A percentile compares a stretch with the other conserved stretches of the same genome.
Evolutionary conservation across 2,888 invertebrate species (phyloP).

Genomic region (Spilosoma lubricipeda): DNA sequence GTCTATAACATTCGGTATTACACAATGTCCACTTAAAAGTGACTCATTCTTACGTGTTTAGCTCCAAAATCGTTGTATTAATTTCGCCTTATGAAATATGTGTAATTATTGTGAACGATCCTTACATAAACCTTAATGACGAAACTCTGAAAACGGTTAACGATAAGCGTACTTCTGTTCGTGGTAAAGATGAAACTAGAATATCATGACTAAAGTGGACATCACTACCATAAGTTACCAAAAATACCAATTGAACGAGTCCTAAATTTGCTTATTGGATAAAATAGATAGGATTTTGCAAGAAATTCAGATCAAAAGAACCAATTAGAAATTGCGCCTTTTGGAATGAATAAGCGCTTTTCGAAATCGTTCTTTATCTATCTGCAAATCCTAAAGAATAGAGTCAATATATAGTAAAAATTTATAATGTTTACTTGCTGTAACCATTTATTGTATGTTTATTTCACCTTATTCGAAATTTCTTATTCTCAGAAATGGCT

Average conservation of each 20-base stretch:
- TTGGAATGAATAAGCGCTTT: too few species aligned
- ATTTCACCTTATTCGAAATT: not conserved
- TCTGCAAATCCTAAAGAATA: too few species aligned
- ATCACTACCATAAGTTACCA: too few species aligned
- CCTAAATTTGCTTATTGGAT: too few species aligned
- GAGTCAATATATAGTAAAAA: too few species aligned
- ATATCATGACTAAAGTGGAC: too few species aligned
- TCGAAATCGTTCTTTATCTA: too few species aligned
- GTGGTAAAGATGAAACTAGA: not conserved
- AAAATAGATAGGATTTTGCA: too few species aligned
- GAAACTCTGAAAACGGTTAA: not conserved
- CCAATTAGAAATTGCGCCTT: too few species aligned
- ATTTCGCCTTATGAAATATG: not conserved
- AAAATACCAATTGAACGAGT: too few species aligned
- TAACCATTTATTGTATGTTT: not conserved
- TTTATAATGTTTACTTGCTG: not conserved
- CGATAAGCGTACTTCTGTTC: too few species aligned
- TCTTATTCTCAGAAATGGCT: not conserved
- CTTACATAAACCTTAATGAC: slow-evolving; percentile 2
- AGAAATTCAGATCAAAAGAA: too few species aligned
- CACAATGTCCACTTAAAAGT: not conserved
- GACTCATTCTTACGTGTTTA: slow-evolving; percentile 1
- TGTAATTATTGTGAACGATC: not conserved
- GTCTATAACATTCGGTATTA: not conserved
- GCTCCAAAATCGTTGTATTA: not conserved